phyloP scores from a whole-genome alignment of 2,797 vertebrate species.

The Knipowitschia caucasica region DNA sequence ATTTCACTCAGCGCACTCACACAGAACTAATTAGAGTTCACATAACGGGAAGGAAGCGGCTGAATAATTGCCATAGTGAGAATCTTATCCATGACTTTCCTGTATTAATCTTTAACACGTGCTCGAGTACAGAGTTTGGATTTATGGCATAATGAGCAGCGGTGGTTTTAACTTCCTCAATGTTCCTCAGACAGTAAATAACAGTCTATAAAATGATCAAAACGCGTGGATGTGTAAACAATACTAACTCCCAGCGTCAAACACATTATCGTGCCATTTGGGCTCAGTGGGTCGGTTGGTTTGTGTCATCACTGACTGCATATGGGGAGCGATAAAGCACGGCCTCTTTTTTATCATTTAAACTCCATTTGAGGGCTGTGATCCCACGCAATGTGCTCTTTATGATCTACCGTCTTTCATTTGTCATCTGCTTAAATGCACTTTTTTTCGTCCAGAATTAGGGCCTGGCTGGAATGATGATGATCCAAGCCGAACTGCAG shows the following conservation, averaged over 20 bases:
- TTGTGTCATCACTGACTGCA: conserved; percentile 15
- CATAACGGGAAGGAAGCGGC: neutral
- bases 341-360: conserved; percentile 9
- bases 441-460: conserved; percentile 8
- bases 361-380: conserved; percentile 16
- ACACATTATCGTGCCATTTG: conserved; percentile 10
- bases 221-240: conserved; percentile 1
- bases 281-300: conserved; percentile 7
- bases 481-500: neutral
- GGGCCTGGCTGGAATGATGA: conserved; percentile 7
- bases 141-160: conserved; percentile 5
- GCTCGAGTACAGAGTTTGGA: neutral
- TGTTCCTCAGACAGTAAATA: neutral
- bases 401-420: conserved; percentile 6
- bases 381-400: conserved; percentile 3
- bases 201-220: neutral
- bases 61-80: neutral
- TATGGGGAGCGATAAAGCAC: conserved; percentile 9
- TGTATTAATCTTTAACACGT: neutral
- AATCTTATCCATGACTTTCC: conserved; percentile 1
- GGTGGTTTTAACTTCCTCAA: neutral
- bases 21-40: neutral
- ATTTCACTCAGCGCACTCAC: conserved; percentile 4
- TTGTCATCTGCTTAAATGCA: conserved; percentile 14
- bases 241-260: neutral